These are phyloP conservation scores for Hypocryptadius cinnamomeus DNA, from an alignment of 2,113 vertebrate genomes.

Conservation along the genomic window DNA sequence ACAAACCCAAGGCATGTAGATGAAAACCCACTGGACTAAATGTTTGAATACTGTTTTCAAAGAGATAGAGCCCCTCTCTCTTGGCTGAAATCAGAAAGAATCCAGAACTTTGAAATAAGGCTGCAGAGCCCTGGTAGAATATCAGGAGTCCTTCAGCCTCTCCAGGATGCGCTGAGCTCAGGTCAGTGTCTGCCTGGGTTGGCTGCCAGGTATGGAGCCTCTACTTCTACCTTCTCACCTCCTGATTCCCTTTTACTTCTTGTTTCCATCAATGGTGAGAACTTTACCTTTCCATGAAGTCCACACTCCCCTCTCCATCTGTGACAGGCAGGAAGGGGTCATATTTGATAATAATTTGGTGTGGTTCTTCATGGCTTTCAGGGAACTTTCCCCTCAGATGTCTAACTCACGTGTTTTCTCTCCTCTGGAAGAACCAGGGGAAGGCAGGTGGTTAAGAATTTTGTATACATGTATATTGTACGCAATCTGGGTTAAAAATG, in stretches of 20 bases:
- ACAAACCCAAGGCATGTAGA: not conserved
- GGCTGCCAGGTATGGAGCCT: not conserved
- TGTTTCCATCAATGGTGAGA: not conserved
- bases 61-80: not conserved
- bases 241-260: not conserved
- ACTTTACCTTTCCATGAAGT: not conserved
- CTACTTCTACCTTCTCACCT: not conserved
- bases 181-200: too few species aligned
- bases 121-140: not conserved
- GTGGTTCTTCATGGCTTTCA: not conserved
- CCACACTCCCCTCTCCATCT: not conserved
- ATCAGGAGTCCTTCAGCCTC: not conserved
- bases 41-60: not conserved
- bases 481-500: not conserved
- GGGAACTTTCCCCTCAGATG: not conserved
- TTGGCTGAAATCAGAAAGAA: not conserved
- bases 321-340: not conserved
- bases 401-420: not conserved
- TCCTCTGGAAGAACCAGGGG: not conserved
- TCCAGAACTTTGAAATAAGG: not conserved
- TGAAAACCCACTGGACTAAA: not conserved
- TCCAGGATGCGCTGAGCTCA: fast-evolving
- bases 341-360: not conserved
- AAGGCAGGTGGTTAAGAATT: not conserved
- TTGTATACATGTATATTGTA: not conserved